Conservation (phyloP, 2,888 invertebrate genomes). For the Rhamphomyia laevipes region DNA sequence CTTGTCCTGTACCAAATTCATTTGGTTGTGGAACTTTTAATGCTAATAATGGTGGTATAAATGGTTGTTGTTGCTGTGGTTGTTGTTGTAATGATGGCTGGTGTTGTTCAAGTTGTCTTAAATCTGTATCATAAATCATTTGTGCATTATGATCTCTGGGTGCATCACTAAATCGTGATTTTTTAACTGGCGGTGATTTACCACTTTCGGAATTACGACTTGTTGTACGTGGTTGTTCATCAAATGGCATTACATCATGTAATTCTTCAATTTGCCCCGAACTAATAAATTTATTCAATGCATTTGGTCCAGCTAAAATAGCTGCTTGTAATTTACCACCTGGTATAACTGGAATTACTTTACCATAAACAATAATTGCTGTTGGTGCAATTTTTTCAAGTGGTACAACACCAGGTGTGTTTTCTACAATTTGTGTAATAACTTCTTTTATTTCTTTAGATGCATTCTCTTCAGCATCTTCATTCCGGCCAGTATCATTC, state of each 20-base stretch:
- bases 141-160: conserved; percentile 31
- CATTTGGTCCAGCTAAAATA: conserved; percentile 64
- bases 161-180: conserved; percentile 29
- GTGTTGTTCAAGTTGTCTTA: conserved; percentile 9
- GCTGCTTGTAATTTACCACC: conserved; percentile 66
- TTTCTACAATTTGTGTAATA: conserved; percentile 56
- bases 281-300: conserved; percentile 63
- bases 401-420: conserved; percentile 67
- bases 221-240: conserved; percentile 31
- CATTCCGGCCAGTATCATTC: conserved; percentile 62
- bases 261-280: conserved; percentile 73
- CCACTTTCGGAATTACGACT: conserved; percentile 26
- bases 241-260: conserved; percentile 64
- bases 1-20: conserved; percentile 8
- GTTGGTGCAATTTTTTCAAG: conserved; percentile 65
- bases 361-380: conserved; percentile 74
- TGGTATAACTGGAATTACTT: conserved; percentile 63
- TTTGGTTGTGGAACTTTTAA: conserved; percentile 27
- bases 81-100: conserved; percentile 1
- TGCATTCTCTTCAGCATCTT: conserved; percentile 39
- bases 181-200: conserved; percentile 28
- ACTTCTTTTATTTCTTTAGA: conserved; percentile 49
- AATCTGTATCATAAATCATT: conserved; percentile 22
- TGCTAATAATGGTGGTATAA: conserved; percentile 27
- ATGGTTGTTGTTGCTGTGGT: conserved; percentile 19